Evolutionary conservation across 1,140 invertebrate genomes (phyloP), one percentile per base, ranked within the genome.

Genomic region (Pogonus chalceus): DNA sequence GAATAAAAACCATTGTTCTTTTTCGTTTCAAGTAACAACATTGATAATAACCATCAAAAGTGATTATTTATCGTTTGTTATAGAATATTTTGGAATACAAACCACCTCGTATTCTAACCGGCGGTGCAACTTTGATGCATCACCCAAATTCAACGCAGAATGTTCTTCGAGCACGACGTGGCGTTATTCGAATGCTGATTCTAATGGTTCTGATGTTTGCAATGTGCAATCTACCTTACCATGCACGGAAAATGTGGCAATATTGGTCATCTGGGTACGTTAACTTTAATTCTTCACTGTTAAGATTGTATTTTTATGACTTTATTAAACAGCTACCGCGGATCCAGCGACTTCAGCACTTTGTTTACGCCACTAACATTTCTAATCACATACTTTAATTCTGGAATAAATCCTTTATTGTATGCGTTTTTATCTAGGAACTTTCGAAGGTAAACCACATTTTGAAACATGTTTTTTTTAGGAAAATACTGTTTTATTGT

Each of bases 391-490:
- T 92, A 90, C 62, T 82, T 85, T 67, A 91, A 92, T 75, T 89
- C 86, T 10, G 88, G 84, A 24, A 77, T 91, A 52, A 92, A 92
- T 71, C 88, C 88, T 1, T 70, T 92, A 37, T 76, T 92, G 2
- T 92, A 92, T 68, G 88, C 88, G 1, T 85, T 91, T 65, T 75
- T 92, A 39, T 90, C 87, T 1, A 81, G 84, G 50, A 87, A 87
- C 63, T 87, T 87, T 65, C 76, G 82, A 52, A 64, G 66, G 67
- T 69, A 54, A 60, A 51, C 48, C 14, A 7, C 26, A 31, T 31
- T 7, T 31, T 31, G 26, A 31, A 31, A 31, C 26, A 31, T 31
- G 14, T 7, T 31, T 31, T 31, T 31, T 31, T 31, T 7, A 31
- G 14, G 26, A 4, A 31, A 7, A 14, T 31, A n/a, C n/a, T n/a